A percentile compares a stretch with the other conserved stretches of the same genome.
phyloP scores from a whole-genome alignment of 2,113 vertebrate genomes.

The Azemiops feae region DNA sequence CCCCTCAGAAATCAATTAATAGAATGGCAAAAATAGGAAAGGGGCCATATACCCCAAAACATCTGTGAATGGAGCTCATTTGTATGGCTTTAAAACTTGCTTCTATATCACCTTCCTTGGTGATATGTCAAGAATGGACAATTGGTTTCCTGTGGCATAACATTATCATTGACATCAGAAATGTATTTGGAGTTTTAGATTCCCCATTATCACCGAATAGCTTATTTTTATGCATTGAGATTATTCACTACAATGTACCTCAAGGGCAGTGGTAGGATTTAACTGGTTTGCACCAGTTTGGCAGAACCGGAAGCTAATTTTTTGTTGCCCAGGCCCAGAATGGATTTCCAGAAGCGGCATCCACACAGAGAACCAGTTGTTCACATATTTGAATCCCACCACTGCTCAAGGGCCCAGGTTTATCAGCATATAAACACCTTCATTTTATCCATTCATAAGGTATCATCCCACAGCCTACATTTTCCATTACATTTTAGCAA shows the following conservation, averaged over 20 bases:
- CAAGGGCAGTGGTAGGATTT: no score
- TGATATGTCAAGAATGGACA: background rate
- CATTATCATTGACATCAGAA: background rate
- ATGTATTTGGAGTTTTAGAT: background rate
- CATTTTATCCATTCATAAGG: background rate
- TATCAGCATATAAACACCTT: no score
- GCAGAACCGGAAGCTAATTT: no score
- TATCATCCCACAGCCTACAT: background rate
- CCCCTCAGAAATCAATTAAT: background rate
- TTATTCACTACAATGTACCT: background rate
- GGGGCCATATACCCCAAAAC: background rate
- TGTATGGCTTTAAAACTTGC: background rate
- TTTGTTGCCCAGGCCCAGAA: no score
- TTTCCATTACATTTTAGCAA: background rate
- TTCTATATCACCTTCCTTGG: background rate
- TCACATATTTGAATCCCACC: no score
- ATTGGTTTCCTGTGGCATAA: background rate
- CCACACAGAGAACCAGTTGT: no score
- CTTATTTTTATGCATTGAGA: background rate
- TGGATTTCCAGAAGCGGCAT: no score
- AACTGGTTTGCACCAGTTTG: no score
- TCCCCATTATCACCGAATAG: background rate
- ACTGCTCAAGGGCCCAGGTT: no score
- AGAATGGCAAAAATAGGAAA: background rate
- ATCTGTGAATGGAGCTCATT: background rate